A percentile compares a stretch with the other conserved stretches of the same genome.
These are phyloP conservation scores for Zaprionus camerounensis DNA, from an alignment of 1,140 invertebrate genomes.

Conservation along the genomic window DNA sequence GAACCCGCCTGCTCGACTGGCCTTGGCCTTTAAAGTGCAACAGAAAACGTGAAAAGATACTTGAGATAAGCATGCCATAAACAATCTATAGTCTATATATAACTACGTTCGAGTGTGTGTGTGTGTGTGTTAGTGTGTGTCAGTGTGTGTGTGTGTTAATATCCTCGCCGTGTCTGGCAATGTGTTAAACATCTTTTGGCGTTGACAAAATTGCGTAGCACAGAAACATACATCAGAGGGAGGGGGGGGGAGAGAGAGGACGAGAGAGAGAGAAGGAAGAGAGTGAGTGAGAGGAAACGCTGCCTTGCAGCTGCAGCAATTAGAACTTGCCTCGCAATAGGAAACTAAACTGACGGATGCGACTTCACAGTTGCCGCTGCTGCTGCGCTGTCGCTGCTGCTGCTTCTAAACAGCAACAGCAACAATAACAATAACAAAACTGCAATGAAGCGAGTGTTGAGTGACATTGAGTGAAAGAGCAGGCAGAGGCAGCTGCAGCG, in stretches of 20 bases:
- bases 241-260: too few species aligned
- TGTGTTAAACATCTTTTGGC: constrained; percentile 80
- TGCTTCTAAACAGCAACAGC: constrained; percentile 26
- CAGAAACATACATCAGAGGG: not conserved
- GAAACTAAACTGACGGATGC: constrained; percentile 76
- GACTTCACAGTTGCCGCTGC: constrained; percentile 37
- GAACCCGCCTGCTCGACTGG: constrained; percentile 13
- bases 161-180: constrained; percentile 45
- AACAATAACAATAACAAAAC: constrained; percentile 53
- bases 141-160: not conserved
- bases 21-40: constrained; percentile 41
- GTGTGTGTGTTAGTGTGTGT: constrained; percentile 25
- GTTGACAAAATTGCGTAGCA: constrained; percentile 75
- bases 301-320: constrained; percentile 73
- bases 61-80: constrained; percentile 41
- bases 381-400: constrained; percentile 21
- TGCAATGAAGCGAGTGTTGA: constrained; percentile 9
- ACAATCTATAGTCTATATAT: constrained; percentile 40
- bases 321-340: constrained; percentile 62
- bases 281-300: constrained; percentile 3
- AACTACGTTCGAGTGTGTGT: not conserved
- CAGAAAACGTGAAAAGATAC: constrained; percentile 4
- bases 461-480: constrained; percentile 45
- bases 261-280: not conserved
- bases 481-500: not conserved